Evolutionary conservation across 2,797 vertebrate genomes (phyloP).

Genomic region (Falco columbarius): DNA sequence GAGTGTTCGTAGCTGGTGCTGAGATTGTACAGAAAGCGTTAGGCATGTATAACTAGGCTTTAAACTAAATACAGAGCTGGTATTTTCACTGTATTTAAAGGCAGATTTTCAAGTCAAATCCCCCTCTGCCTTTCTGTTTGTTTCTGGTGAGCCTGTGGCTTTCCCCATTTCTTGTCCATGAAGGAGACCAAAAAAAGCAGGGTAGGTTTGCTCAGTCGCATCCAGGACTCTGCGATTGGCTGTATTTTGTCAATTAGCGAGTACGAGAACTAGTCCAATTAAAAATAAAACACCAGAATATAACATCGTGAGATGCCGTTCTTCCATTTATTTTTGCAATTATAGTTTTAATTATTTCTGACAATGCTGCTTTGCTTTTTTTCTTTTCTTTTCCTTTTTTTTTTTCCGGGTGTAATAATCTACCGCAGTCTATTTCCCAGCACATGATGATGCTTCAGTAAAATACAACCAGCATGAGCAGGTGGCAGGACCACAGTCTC

Average conservation of each 20-base stretch:
- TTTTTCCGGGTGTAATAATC: neutral
- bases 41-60: neutral
- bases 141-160: neutral
- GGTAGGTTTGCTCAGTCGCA: neutral
- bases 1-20: neutral
- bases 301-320: slow-evolving; percentile 15
- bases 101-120: neutral
- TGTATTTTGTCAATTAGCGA: slow-evolving; percentile 26
- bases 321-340: slow-evolving; percentile 57
- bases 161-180: neutral
- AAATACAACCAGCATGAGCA: neutral
- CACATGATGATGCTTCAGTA: neutral
- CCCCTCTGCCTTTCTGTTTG: neutral
- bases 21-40: fast-evolving
- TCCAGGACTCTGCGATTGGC: neutral
- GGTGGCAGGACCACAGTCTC: neutral
- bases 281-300: slow-evolving; percentile 22
- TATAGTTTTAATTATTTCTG: slow-evolving; percentile 68
- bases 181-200: neutral
- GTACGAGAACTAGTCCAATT: slow-evolving; percentile 42
- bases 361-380: neutral
- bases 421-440: neutral
- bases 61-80: neutral
- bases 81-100: neutral
- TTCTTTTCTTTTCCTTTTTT: too few species aligned